Conservation (phyloP, 2,888 invertebrate genomes). For the Elegia similella region DNA sequence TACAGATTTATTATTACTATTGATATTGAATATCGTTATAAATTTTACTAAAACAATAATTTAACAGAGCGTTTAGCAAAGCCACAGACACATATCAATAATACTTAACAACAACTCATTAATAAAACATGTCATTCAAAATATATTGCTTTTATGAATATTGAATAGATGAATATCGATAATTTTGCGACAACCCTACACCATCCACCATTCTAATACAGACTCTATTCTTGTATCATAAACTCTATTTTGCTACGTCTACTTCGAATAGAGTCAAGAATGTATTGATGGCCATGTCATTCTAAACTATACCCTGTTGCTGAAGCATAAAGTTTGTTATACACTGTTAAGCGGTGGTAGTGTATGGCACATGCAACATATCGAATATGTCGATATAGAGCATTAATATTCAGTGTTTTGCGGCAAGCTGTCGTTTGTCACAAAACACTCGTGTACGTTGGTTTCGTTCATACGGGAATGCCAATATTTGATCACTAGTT, state of each 20-base stretch:
- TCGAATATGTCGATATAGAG: not conserved
- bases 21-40: no score
- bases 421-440: constrained; percentile 13
- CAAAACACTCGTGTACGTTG: constrained; percentile 5
- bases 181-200: not conserved
- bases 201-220: not conserved
- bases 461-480: not conserved
- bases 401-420: constrained; percentile 18
- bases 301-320: not conserved
- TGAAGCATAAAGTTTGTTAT: not conserved
- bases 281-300: not conserved
- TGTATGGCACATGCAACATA: not conserved
- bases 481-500: not conserved
- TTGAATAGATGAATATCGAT: constrained; percentile 6
- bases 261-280: not conserved
- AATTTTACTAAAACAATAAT: not conserved
- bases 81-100: not conserved
- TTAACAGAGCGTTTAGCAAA: not conserved
- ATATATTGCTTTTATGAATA: constrained; percentile 4
- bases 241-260: not conserved
- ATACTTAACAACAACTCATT: not conserved
- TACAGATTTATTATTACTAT: no score
- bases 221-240: not conserved
- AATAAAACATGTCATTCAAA: constrained; percentile 1
- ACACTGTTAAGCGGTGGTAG: not conserved